Base-by-base conservation (phyloP, 2,797 vertebrate genomes). In the Ctenosaura bakeri region DNA sequence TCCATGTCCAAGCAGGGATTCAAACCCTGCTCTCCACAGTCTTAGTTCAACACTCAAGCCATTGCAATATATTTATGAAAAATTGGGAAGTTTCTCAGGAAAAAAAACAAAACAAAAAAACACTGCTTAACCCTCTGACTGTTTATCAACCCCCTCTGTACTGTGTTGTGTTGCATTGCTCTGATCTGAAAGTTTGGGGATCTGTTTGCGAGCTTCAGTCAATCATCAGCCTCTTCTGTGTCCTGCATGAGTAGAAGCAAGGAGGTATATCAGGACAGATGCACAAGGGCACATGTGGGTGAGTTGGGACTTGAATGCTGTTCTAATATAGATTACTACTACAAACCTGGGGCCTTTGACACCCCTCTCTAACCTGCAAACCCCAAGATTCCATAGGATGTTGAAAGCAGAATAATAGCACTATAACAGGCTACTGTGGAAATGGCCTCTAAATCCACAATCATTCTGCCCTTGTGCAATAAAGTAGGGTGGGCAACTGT, bases 201-300 rank as follows among this genome's bases (percentile, higher is more conserved):
- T 62, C 59, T 52, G 20, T 14, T 32, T 46, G 42, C 4, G 42
- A 46, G 42, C 4, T 4, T 46, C 2, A 46, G 42, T 46, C 42
- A 46, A 46, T 46, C 42, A 50, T 66, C 69, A 35, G 6, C 59
- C 59, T 62, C 59, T 62, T 62, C 24, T 83, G 92, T 9, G 0
- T 89, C 83, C 73, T 90, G 62, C 84, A n/a, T 86, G 91, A 62
- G 50, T 69, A 92, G 56, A 26, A 52, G 20, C 0, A 0, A 64
- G 87, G 35, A 62, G 38, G n/a, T 78, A 66, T 78, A 64, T 78
- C 46, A 69, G 38, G n/a, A 56, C 26, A 32, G 71, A 81, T 50
- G n/a, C n/a, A 85, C 20, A 85, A 85, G 22, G 78, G n/a, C 64
- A 88, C 64, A 56, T 73, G 62, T 66, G 42, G 76, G 20, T 66